Base-by-base conservation (phyloP, 1,140 invertebrate species). In the Anastrepha ludens region DNA sequence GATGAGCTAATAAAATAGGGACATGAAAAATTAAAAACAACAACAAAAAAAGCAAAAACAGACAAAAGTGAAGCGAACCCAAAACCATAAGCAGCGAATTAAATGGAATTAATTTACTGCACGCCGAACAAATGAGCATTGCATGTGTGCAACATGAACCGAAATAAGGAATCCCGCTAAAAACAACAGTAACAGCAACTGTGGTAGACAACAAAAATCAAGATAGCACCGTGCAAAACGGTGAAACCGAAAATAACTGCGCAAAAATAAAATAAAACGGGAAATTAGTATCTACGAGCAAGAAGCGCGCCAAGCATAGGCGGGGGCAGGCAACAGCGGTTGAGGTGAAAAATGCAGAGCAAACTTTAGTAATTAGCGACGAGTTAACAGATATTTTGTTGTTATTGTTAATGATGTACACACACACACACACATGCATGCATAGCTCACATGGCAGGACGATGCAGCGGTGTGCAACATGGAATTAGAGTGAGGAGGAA, bases 321-420 rank as follows among this genome's bases (percentile, higher is more conserved):
- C 89, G 88, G 88, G 88, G 88, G 20, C 50, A 60, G 55, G 39
- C 15, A 39, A 20, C 29, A 17, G 67, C 13, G 67, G 58, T 17
- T 86, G 20, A 86, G 29, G 58, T 86, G 85, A 41, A 86, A 62
- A 87, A 87, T 87, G 87, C 87, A 91, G 91, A 92, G 90, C 91
- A 92, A 92, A 92, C 90, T 92, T 92, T 92, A 87, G 91, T 92
- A 92, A 92, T 92, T 92, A 92, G 91, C 91, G 88, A 90, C 41
- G 90, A 92, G 91, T 90, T 91, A 92, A 92, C 90, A 92, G 91
- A 92, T 67, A 55, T 87, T 87, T 41, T 85, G 65, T 81, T 81
- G 50, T 67, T 67, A 87, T 44, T 67, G 60, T 55, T 64, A 17
- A 87, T 55, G 60, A 87, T 29, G 44, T 87, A n/a, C 7, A 29